These are phyloP conservation scores for Perca flavescens DNA, from an alignment of 2,113 vertebrate genomes.

Conservation along the genomic window DNA sequence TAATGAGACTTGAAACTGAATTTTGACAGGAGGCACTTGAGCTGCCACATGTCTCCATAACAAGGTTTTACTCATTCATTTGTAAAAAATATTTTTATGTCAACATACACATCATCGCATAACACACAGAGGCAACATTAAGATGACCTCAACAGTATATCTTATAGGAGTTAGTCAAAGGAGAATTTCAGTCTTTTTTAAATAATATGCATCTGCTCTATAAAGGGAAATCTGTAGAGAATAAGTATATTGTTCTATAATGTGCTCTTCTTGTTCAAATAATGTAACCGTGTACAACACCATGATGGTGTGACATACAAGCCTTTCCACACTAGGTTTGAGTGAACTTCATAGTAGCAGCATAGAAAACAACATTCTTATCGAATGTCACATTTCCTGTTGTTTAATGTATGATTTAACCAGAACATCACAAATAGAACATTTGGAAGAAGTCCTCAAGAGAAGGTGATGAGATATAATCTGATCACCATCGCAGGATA, in stretches of 20 bases:
- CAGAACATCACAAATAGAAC: neutral
- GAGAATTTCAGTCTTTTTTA: neutral
- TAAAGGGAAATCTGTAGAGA: neutral
- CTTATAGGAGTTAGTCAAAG: neutral
- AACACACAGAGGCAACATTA: neutral
- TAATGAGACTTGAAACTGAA: neutral
- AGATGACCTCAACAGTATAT: neutral
- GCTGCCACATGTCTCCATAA: neutral
- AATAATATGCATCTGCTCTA: neutral
- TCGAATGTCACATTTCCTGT: neutral
- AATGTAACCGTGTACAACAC: neutral
- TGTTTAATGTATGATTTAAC: conserved; percentile 33
- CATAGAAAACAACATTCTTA: conserved; percentile 1
- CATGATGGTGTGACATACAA: neutral
- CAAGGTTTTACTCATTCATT: neutral
- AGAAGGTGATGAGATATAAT: neutral
- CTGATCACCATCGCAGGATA: neutral
- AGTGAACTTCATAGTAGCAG: neutral
- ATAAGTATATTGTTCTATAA: neutral
- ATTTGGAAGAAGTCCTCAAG: conserved; percentile 1
- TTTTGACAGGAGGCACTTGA: neutral
- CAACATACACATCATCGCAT: neutral
- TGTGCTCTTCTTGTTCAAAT: neutral
- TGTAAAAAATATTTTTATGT: neutral
- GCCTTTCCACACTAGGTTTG: neutral